phyloP scores from a whole-genome alignment of 2,797 vertebrate species.

The Gobionotothen gibberifrons region DNA sequence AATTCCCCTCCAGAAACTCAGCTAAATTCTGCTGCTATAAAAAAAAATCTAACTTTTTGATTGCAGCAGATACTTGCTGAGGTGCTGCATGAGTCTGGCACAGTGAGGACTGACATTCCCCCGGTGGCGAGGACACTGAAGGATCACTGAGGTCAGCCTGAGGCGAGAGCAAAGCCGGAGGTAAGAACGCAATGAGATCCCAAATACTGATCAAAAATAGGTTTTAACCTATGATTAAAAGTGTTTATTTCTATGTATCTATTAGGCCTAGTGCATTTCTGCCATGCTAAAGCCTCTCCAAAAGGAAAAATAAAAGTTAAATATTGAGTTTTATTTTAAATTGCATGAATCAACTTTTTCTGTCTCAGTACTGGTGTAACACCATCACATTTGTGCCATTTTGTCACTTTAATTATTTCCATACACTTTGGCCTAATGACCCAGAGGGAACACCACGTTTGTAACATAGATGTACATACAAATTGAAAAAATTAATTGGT shows the following conservation, averaged over 20 bases:
- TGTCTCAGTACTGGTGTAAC: neutral
- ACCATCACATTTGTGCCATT: neutral
- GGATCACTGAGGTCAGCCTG: slow-evolving; percentile 63
- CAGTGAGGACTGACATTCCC: slow-evolving; percentile 49
- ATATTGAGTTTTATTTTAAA: neutral
- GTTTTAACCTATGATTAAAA: neutral
- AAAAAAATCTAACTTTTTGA: slow-evolving; percentile 80
- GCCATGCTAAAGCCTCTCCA: neutral
- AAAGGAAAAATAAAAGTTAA: neutral
- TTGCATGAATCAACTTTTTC: neutral
- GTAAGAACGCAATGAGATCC: slow-evolving; percentile 65
- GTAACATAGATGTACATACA: neutral
- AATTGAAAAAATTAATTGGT: neutral
- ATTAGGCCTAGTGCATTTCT: neutral
- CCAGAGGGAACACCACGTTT: neutral
- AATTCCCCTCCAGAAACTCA: slow-evolving; percentile 86
- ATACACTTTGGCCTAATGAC: neutral
- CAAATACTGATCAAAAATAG: neutral
- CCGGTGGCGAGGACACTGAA: slow-evolving; percentile 47
- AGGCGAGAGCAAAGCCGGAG: slow-evolving; percentile 56
- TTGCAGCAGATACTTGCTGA: slow-evolving; percentile 69
- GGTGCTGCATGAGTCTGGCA: slow-evolving; percentile 51
- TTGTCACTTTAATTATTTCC: neutral
- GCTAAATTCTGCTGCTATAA: slow-evolving; percentile 81
- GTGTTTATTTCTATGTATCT: neutral